Evolutionary conservation across 2,113 vertebrate species (phyloP).

Genomic region (Campylomormyrus numenius): DNA sequence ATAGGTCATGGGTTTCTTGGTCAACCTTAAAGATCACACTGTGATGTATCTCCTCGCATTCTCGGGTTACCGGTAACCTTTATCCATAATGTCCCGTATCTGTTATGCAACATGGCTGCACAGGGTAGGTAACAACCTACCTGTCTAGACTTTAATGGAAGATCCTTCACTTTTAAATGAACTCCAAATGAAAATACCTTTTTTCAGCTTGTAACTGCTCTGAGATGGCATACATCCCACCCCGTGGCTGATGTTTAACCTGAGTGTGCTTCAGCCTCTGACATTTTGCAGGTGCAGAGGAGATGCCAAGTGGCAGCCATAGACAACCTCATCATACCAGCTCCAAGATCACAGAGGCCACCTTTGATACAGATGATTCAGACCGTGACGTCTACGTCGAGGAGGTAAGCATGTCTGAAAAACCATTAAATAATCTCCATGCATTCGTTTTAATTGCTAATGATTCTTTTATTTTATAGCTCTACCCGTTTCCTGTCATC

Average conservation of each 20-base stretch:
- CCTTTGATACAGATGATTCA: constrained; percentile 72
- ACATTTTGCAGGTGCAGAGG: constrained; percentile 59
- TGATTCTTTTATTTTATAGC: constrained; percentile 49
- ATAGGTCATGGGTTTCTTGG: background rate
- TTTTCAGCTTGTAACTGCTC: background rate
- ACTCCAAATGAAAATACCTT: background rate
- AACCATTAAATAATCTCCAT: background rate
- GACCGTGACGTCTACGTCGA: constrained; percentile 85
- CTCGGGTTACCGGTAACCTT: background rate
- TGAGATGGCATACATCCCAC: background rate
- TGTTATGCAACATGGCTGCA: background rate
- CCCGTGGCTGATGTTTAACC: background rate
- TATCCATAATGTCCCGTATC: background rate
- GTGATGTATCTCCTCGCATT: background rate
- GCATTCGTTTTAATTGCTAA: background rate
- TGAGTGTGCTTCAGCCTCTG: background rate
- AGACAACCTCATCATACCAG: constrained; percentile 63
- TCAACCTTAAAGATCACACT: background rate
- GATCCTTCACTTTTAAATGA: background rate
- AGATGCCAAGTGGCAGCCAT: constrained; percentile 71
- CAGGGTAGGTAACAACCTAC: background rate
- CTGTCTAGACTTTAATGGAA: background rate
- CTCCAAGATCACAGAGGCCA: constrained; percentile 58
- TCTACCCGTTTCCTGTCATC: constrained; percentile 70
- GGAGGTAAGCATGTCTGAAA: constrained; percentile 61